Conservation (phyloP, 2,113 vertebrate species). For the Silurus asotus region DNA sequence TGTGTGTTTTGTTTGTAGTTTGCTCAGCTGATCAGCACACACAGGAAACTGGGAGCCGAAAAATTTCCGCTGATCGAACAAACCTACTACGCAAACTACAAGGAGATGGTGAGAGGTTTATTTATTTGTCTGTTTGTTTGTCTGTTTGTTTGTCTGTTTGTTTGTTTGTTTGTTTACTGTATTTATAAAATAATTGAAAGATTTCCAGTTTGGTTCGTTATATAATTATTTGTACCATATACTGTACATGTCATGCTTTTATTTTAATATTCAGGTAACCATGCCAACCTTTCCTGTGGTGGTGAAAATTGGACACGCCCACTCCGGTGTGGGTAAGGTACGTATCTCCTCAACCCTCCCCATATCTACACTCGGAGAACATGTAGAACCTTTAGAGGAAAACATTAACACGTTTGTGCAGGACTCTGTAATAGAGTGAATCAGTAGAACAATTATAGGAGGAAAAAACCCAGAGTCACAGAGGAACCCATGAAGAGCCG, state of each 20-base stretch:
- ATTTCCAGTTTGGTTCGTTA: neutral
- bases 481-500: too few relatives aligned
- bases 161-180: neutral
- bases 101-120: slow-evolving; percentile 86
- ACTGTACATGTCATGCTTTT: neutral
- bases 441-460: too few relatives aligned
- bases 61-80: slow-evolving; percentile 96
- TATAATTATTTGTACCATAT: neutral
- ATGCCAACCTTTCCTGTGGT: slow-evolving; percentile 95
- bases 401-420: too few relatives aligned
- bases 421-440: too few relatives aligned
- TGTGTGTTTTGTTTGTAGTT: slow-evolving; percentile 74
- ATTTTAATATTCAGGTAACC: slow-evolving; percentile 78
- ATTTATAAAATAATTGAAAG: neutral
- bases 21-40: slow-evolving; percentile 89
- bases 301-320: slow-evolving; percentile 98
- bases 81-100: slow-evolving; percentile 94
- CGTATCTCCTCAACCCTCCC: neutral
- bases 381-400: neutral
- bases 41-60: slow-evolving; percentile 84
- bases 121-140: neutral
- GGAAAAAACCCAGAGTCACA: too few relatives aligned
- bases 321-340: slow-evolving; percentile 99
- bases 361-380: neutral
- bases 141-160: neutral